These are phyloP conservation scores for Invenusta paracnida DNA, from an alignment of 2,888 invertebrate genomes.

Conservation along the genomic window DNA sequence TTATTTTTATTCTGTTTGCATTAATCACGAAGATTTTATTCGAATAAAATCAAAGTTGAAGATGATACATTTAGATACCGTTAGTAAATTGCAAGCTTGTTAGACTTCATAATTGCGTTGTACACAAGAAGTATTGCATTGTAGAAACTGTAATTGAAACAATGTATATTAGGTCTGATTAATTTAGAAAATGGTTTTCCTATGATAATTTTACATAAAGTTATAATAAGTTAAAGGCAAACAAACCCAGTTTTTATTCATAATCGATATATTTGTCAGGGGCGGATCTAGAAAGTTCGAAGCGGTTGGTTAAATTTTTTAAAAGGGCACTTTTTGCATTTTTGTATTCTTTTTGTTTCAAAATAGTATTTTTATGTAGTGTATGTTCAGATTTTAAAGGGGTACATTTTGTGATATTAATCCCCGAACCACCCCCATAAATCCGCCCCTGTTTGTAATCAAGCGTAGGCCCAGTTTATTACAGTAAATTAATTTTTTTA, in stretches of 20 bases:
- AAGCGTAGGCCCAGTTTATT: too few species aligned
- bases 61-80: neutral
- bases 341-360: too few species aligned
- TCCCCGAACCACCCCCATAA: too few species aligned
- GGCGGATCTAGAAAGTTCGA: too few species aligned
- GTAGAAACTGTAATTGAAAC: neutral
- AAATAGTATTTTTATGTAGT: too few species aligned
- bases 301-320: too few species aligned
- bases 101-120: neutral
- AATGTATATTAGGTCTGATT: neutral
- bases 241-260: neutral
- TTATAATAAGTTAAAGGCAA: neutral
- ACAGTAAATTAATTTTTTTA: neutral
- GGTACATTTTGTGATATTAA: too few species aligned
- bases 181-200: neutral
- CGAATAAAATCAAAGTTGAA: neutral
- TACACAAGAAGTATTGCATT: neutral
- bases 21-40: neutral
- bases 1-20: neutral
- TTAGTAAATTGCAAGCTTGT: neutral
- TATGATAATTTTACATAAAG: neutral
- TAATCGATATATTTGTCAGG: neutral
- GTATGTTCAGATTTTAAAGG: too few species aligned
- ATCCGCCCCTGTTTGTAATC: too few species aligned
- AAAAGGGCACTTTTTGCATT: too few species aligned